Evolutionary conservation across 2,888 invertebrate species (phyloP).

Genomic region (Nezara viridula): DNA sequence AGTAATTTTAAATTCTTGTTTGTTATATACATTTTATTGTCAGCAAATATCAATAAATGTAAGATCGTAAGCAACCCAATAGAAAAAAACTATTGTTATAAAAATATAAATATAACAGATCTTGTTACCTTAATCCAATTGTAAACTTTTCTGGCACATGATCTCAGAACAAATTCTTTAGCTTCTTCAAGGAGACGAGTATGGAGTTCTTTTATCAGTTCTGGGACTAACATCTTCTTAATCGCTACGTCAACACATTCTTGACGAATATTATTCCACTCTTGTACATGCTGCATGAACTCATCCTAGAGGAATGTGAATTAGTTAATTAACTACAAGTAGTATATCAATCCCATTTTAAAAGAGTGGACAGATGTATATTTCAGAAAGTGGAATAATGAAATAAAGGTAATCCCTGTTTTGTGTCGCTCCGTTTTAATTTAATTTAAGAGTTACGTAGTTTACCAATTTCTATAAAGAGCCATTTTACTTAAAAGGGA

Average conservation of each 20-base stretch:
- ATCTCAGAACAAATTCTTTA: constrained; percentile 85
- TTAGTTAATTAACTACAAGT: background rate
- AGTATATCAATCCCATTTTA: background rate
- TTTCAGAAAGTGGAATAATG: background rate
- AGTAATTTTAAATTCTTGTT: background rate
- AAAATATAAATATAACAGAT: background rate
- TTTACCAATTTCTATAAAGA: no score
- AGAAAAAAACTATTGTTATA: background rate
- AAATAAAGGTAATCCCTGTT: no score
- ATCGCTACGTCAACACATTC: constrained; percentile 92
- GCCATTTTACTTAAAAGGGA: no score
- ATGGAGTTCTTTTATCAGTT: constrained; percentile 87
- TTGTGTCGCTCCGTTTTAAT: no score
- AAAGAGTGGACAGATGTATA: background rate
- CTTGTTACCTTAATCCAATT: constrained; percentile 84
- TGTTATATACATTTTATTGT: no score
- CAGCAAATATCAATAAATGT: background rate
- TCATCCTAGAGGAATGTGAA: constrained; percentile 78
- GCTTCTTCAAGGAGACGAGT: constrained; percentile 86
- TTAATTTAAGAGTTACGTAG: no score
- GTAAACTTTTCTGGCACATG: constrained; percentile 88
- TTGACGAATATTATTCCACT: constrained; percentile 93
- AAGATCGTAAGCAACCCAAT: background rate
- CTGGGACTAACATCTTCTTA: constrained; percentile 89
- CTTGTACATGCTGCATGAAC: constrained; percentile 92